A percentile compares a stretch with the other conserved stretches of the same genome.
Evolutionary conservation across 2,113 vertebrate genomes (phyloP).

Genomic region (Noctilio leporinus): DNA sequence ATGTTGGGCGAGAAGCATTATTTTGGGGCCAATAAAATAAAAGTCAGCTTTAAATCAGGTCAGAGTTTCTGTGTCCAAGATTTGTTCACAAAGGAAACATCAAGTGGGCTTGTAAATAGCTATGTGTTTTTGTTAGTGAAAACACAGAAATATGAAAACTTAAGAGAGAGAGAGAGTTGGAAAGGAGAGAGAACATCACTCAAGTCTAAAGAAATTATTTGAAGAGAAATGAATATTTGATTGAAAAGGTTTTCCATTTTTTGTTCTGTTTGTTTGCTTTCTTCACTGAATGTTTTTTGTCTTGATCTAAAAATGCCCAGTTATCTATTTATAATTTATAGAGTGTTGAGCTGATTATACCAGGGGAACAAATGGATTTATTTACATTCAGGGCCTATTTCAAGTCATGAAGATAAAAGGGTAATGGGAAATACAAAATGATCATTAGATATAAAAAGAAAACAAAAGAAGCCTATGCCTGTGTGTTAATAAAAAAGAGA

Average conservation of each 20-base stretch:
- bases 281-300: neutral
- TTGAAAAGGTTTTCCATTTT: neutral
- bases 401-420: neutral
- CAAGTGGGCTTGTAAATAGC: neutral
- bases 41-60: neutral
- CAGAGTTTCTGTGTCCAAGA: neutral
- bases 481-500: neutral
- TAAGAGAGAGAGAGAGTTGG: neutral
- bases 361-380: neutral
- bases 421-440: neutral
- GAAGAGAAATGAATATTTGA: neutral
- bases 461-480: neutral
- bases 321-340: neutral
- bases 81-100: slow-evolving; percentile 19
- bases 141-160: neutral
- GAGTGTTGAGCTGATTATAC: neutral
- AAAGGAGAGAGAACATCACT: neutral
- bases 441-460: neutral
- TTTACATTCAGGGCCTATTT: neutral
- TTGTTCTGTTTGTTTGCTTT: neutral
- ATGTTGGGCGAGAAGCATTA: neutral
- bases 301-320: neutral
- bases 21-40: neutral
- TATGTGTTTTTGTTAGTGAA: neutral
- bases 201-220: neutral